Conservation (phyloP, 2,888 invertebrate genomes). For the Orgyia antiqua region DNA sequence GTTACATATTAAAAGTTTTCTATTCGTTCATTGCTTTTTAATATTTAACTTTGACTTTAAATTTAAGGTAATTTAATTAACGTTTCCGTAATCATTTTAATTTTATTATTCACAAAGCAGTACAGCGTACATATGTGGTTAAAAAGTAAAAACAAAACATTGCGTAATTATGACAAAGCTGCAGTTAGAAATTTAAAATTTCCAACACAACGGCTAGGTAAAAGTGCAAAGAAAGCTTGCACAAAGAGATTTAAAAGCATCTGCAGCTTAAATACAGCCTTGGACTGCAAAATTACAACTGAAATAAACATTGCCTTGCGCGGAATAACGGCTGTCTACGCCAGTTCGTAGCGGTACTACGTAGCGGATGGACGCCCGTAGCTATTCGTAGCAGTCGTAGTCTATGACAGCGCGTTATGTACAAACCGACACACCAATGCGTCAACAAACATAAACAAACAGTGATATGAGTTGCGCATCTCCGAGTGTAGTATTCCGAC, state of each 20-base stretch:
- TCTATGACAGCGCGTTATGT: slow-evolving; percentile 65
- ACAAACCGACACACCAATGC: slow-evolving; percentile 51
- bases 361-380: slow-evolving; percentile 58
- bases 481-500: slow-evolving; percentile 60
- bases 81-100: too few relatives aligned
- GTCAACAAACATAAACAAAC: slow-evolving; percentile 67
- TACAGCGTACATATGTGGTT: too few relatives aligned
- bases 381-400: slow-evolving; percentile 43
- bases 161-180: too few relatives aligned
- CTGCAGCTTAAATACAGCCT: slow-evolving; percentile 66
- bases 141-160: too few relatives aligned
- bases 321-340: slow-evolving; percentile 41
- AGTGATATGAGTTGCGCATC: slow-evolving; percentile 77
- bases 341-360: slow-evolving; percentile 58
- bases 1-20: too few relatives aligned
- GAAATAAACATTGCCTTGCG: slow-evolving; percentile 59
- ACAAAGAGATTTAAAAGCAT: slow-evolving; percentile 72
- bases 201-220: slow-evolving; percentile 57
- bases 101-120: too few relatives aligned
- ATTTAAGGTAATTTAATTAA: too few relatives aligned
- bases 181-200: slow-evolving; percentile 48
- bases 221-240: slow-evolving; percentile 60
- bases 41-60: too few relatives aligned
- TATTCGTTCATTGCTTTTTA: too few relatives aligned
- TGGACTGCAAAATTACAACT: slow-evolving; percentile 65